Conservation (phyloP, 2,888 invertebrate genomes). For the Pteria penguin region DNA sequence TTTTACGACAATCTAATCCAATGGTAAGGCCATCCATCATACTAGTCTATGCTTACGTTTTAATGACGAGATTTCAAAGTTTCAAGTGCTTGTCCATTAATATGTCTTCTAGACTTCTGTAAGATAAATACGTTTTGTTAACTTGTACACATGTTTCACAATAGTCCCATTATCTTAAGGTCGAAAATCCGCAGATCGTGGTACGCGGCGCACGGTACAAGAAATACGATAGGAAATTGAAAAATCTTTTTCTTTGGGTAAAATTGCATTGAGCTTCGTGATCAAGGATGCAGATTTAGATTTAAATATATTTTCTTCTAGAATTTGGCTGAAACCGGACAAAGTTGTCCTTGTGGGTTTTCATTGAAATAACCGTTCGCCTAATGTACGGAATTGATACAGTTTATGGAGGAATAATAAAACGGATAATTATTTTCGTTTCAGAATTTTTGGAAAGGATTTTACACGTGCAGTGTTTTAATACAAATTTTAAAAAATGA, state of each 20-base stretch:
- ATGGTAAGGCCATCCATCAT: neutral
- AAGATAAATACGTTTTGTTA: neutral
- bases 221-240: constrained; percentile 5
- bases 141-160: neutral
- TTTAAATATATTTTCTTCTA: too few species aligned
- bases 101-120: neutral
- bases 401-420: too few species aligned
- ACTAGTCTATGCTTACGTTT: neutral
- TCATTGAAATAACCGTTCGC: too few species aligned
- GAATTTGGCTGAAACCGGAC: too few species aligned
- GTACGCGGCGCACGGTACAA: neutral
- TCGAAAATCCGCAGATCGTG: neutral
- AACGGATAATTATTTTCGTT: too few species aligned
- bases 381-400: too few species aligned
- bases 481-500: too few species aligned
- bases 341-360: too few species aligned
- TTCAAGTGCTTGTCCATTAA: constrained; percentile 9
- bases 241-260: constrained; percentile 9
- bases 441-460: too few species aligned
- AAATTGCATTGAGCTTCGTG: neutral
- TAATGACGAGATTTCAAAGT: neutral
- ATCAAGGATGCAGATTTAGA: neutral
- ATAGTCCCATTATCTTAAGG: neutral
- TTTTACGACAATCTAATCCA: neutral
- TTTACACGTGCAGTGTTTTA: too few species aligned